These are phyloP conservation scores for Bombus pascuorum DNA, from an alignment of 1,140 invertebrate genomes.

Conservation along the genomic window DNA sequence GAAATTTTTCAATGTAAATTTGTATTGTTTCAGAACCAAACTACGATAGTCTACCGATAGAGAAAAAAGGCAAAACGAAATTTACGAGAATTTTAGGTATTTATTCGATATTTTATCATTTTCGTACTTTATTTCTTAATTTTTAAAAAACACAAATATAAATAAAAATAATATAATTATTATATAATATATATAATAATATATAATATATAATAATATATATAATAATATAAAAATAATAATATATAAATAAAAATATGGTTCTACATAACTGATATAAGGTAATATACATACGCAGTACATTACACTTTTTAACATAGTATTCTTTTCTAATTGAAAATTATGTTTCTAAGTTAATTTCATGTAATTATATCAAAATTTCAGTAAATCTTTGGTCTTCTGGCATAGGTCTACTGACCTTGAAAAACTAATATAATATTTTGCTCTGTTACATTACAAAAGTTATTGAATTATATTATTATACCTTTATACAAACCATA, in stretches of 20 bases:
- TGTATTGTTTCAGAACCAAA: conserved; percentile 9
- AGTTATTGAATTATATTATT: not conserved
- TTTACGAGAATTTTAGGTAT: conserved; percentile 37
- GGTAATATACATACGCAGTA: not conserved
- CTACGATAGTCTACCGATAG: not conserved
- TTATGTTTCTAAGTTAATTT: not conserved
- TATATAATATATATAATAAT: too few species aligned
- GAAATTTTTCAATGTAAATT: not conserved
- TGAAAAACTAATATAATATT: not conserved
- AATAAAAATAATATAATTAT: too few species aligned
- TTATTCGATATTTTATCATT: not conserved
- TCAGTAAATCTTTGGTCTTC: not conserved
- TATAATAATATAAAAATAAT: too few species aligned
- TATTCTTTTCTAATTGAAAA: not conserved
- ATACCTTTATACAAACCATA: not conserved
- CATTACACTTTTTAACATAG: not conserved
- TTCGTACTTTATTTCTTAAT: not conserved
- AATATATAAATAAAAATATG: not conserved
- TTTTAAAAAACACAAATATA: not conserved
- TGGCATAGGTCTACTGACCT: not conserved
- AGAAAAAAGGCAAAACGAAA: conserved; percentile 34
- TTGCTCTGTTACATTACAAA: not conserved
- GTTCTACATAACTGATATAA: not conserved
- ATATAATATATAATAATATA: too few species aligned
- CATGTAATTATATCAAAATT: not conserved